Conservation (phyloP, 1,140 invertebrate species). For the Arctopsyche grandis region DNA sequence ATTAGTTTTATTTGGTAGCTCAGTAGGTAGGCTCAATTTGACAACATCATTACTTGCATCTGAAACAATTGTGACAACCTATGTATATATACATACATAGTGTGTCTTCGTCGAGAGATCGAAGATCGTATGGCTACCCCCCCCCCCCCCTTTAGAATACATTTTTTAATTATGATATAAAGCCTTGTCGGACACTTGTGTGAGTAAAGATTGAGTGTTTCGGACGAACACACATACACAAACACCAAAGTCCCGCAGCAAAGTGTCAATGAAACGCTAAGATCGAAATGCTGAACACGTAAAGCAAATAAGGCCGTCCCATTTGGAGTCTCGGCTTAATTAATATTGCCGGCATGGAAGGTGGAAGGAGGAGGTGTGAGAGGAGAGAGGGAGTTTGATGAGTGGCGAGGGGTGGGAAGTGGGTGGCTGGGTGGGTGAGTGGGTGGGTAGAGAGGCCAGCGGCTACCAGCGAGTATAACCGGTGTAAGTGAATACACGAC, state of each 20-base stretch:
- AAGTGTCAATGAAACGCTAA: constrained; percentile 49
- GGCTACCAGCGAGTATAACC: background rate
- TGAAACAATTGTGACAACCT: too few relatives aligned
- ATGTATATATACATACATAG: too few relatives aligned
- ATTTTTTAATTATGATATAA: too few relatives aligned
- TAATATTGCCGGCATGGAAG: constrained; percentile 44
- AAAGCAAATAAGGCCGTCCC: constrained; percentile 52
- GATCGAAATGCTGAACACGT: constrained; percentile 52
- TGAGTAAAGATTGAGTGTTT: background rate
- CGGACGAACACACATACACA: background rate
- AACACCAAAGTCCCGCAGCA: constrained; percentile 33
- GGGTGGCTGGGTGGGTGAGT: background rate
- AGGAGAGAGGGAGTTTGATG: constrained; percentile 7
- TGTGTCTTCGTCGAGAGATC: too few relatives aligned
- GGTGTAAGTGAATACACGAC: background rate
- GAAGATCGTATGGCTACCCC: too few relatives aligned
- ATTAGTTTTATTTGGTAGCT: too few relatives aligned
- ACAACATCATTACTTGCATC: too few relatives aligned
- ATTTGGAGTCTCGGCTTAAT: constrained; percentile 52
- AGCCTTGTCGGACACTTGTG: background rate
- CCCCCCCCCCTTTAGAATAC: too few relatives aligned
- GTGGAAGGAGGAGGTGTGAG: background rate
- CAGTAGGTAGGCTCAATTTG: too few relatives aligned
- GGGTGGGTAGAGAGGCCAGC: background rate
- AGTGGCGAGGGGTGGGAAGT: constrained; percentile 29